phyloP scores from a whole-genome alignment of 30 jellyfish, hydroid and myxozoan genomes.

The Aurelia coerulea region DNA sequence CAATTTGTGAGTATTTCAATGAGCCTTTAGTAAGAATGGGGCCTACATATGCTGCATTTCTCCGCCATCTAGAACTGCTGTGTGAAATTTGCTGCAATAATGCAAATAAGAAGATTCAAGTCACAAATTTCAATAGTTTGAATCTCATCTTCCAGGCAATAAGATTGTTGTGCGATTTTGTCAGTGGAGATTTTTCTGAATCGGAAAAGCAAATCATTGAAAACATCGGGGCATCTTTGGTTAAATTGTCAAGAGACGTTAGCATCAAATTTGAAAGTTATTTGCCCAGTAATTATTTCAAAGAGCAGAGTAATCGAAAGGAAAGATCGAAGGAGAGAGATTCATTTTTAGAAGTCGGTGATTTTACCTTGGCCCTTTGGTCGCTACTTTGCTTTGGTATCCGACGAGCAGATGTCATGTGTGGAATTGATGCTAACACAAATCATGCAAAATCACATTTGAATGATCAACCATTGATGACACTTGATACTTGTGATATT shows the following conservation, averaged over 20 bases:
- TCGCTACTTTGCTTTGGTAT: background rate
- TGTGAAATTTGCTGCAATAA: constrained; percentile 13
- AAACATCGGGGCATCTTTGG: background rate
- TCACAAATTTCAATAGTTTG: background rate
- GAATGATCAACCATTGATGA: background rate
- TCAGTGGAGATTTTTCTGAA: background rate
- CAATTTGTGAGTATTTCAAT: background rate
- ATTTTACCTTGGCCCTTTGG: background rate
- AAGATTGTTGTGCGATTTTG: background rate
- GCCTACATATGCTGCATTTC: background rate
- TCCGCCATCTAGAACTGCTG: background rate
- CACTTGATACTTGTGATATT: constrained; percentile 19
- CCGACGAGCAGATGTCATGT: background rate
- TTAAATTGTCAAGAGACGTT: background rate
- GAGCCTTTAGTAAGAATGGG: background rate
- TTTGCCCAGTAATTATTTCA: background rate
- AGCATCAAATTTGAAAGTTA: background rate
- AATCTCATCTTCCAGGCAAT: background rate
- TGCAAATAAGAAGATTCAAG: background rate
- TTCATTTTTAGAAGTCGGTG: background rate
- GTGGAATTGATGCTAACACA: background rate
- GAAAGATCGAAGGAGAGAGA: background rate
- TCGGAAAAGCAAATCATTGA: background rate
- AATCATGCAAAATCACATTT: background rate
- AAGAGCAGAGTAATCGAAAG: background rate